These are phyloP conservation scores for Orius insidiosus DNA, from an alignment of 1,140 invertebrate genomes.

Conservation along the genomic window DNA sequence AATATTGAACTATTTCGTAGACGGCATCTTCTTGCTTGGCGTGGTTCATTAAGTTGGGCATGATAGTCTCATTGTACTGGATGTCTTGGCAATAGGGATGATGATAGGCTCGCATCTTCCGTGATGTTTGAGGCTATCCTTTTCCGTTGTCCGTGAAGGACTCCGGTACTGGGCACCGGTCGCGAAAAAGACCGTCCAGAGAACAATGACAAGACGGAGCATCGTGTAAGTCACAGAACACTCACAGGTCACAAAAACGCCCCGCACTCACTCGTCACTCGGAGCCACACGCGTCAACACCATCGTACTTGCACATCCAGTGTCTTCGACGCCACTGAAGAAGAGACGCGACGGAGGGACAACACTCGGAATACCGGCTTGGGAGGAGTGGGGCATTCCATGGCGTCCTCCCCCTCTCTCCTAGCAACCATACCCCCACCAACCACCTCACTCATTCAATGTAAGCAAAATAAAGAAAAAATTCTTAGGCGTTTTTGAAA, in stretches of 20 bases:
- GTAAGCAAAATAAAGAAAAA: too few relatives aligned
- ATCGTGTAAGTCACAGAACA: neutral
- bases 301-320: too few relatives aligned
- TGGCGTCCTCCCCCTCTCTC: too few relatives aligned
- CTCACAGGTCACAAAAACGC: neutral
- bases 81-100: conserved; percentile 85
- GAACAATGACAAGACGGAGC: neutral
- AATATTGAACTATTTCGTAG: conserved; percentile 47
- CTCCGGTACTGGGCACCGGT: neutral
- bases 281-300: too few relatives aligned
- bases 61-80: conserved; percentile 87
- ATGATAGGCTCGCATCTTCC: conserved; percentile 83
- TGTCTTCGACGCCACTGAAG: too few relatives aligned
- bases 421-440: too few relatives aligned
- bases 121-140: conserved; percentile 32
- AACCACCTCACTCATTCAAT: too few relatives aligned
- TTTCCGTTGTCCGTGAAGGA: neutral
- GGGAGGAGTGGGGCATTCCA: too few relatives aligned
- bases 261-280: conserved; percentile 13
- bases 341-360: too few relatives aligned
- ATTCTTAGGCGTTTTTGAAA: too few relatives aligned
- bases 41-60: conserved; percentile 88
- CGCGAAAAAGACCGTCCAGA: neutral
- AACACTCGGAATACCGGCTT: too few relatives aligned
- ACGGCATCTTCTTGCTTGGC: conserved; percentile 90